Conservation (phyloP, 2,888 invertebrate species). For the Pollenia angustigena region DNA sequence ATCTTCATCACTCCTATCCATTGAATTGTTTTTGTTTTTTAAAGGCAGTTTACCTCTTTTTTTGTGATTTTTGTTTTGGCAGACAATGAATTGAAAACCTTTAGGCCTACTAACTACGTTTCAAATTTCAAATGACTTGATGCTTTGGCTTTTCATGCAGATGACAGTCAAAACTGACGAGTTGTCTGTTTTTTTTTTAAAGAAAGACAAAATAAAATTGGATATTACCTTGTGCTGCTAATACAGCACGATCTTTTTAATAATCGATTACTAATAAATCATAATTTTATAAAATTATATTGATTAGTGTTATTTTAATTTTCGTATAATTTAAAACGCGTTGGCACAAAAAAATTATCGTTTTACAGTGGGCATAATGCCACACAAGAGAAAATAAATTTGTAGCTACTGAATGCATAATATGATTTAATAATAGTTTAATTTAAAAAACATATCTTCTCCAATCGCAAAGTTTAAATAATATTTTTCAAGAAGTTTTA, state of each 20-base stretch:
- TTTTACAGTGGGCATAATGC: too few relatives aligned
- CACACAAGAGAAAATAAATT: too few relatives aligned
- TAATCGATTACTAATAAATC: conserved; percentile 57
- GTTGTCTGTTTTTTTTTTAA: background rate
- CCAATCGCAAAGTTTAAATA: too few relatives aligned
- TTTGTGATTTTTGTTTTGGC: conserved; percentile 19
- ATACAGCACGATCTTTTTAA: conserved; percentile 36
- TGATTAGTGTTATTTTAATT: too few relatives aligned
- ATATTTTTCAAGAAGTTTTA: too few relatives aligned
- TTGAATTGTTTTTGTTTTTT: conserved; percentile 50
- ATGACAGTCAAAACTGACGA: conserved; percentile 15
- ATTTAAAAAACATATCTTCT: too few relatives aligned
- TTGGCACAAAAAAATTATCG: too few relatives aligned
- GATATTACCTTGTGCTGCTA: background rate
- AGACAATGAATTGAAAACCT: conserved; percentile 52
- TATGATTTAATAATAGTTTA: too few relatives aligned
- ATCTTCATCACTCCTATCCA: conserved; percentile 22
- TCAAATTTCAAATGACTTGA: conserved; percentile 29
- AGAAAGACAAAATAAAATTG: background rate
- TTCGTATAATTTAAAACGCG: too few relatives aligned
- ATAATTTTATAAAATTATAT: conserved; percentile 6
- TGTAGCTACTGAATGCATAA: too few relatives aligned
- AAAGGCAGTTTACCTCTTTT: conserved; percentile 16
- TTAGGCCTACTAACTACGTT: conserved; percentile 26
- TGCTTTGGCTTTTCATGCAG: conserved; percentile 19